Evolutionary conservation across 1,140 invertebrate species (phyloP), one percentile per base, ranked within the genome.

Genomic region (Coptotermes formosanus): DNA sequence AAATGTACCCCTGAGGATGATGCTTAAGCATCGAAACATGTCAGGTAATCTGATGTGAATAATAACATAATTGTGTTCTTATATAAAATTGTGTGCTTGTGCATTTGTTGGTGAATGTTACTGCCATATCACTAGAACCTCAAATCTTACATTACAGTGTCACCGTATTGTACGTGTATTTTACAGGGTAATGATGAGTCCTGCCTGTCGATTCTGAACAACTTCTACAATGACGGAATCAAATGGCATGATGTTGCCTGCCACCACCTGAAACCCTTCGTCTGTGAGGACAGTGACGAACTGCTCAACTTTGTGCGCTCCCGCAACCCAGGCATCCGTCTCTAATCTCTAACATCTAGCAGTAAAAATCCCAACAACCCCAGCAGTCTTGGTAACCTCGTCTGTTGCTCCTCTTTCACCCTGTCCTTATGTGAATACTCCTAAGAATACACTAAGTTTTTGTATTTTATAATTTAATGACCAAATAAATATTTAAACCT

Each of bases 171-270:
- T 86, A 21, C 48, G 55, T 82, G 3, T 82, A 32, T 25, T 85
- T n/a, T 91, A 6, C 91, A 96, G 95, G 95, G 95, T 88, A 97
- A 97, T 88, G 96, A 97, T 89, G 97, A 97, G 91, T 97, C 96
- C 45, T 98, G 97, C 89, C 90, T 98, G 89, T 95, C 96, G 38
- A 96, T 97, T 88, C 91, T 98, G 88, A 98, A 97, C 92, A 97
- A 98, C 91, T 97, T 97, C 93, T 98, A 98, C 92, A 96, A 96
- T 89, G 97, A 98, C 89, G 97, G 97, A 59, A 93, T 97, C 88
- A 97, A 97, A 91, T 97, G 97, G 96, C 97, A 98, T 92, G 97
- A 97, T 89, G 96, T 97, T 25, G 96, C 96, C 85, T 97, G 97
- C 89, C 96, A 97, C 90, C 97, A 98, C 90, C 92, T 97, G 86